These are phyloP conservation scores for Chloebia gouldiae DNA, from an alignment of 2,113 vertebrate species.

Conservation along the genomic window DNA sequence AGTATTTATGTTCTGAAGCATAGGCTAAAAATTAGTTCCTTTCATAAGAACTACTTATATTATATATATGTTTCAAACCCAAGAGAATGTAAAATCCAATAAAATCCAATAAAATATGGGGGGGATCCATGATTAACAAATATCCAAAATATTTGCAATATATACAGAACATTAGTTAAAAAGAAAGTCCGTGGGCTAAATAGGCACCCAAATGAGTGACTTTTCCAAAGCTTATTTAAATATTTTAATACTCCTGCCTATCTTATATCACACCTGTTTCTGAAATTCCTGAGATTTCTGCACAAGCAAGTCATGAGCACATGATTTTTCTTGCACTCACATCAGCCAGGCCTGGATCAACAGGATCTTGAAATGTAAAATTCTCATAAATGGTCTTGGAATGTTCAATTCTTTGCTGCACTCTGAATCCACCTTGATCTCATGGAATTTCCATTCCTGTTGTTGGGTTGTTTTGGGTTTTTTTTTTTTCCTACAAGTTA, in stretches of 20 bases:
- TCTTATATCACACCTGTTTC: background rate
- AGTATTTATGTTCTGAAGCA: background rate
- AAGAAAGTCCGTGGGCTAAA: background rate
- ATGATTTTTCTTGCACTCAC: rapidly evolving
- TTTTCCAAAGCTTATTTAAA: background rate
- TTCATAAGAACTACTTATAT: background rate
- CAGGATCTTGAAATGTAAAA: background rate
- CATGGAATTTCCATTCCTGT: background rate
- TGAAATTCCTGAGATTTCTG: background rate
- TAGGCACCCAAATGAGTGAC: background rate
- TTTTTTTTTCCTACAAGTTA: background rate
- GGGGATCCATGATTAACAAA: background rate
- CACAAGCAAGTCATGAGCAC: background rate
- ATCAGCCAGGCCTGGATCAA: background rate
- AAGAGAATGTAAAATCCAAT: background rate
- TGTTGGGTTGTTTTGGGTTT: background rate
- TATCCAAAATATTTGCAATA: background rate
- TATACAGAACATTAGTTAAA: background rate
- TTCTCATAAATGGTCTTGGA: background rate
- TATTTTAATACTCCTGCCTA: background rate
- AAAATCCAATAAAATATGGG: background rate
- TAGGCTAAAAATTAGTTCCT: background rate
- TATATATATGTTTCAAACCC: background rate
- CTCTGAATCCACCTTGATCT: background rate
- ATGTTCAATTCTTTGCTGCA: background rate